A percentile compares a stretch with the other conserved stretches of the same genome.
Evolutionary conservation across 2,797 vertebrate genomes (phyloP).

Genomic region (Setipinna tenuifilis): DNA sequence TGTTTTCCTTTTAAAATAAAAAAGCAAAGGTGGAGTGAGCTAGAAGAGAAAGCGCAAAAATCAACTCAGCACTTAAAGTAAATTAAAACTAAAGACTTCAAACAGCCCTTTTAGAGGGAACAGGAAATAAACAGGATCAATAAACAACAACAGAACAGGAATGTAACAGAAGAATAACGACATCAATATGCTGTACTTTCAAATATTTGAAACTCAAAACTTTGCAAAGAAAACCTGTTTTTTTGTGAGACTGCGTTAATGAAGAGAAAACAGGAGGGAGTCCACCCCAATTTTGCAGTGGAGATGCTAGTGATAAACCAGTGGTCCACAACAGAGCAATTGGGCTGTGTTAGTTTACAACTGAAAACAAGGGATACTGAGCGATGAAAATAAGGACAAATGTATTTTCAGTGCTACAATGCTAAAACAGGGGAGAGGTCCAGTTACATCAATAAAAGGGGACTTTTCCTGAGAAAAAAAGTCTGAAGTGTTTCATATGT

Average conservation of each 20-base stretch:
- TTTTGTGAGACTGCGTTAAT: neutral
- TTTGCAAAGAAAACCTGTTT: neutral
- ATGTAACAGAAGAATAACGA: neutral
- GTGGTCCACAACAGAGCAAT: neutral
- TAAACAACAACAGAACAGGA: conserved; percentile 10
- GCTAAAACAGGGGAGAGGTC: neutral
- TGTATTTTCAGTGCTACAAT: neutral
- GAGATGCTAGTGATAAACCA: neutral
- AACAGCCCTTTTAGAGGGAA: neutral
- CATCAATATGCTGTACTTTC: neutral
- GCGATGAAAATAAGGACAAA: neutral
- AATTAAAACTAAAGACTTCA: neutral
- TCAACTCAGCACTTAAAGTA: neutral
- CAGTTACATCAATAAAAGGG: neutral
- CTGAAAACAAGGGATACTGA: neutral
- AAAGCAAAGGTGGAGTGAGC: no score
- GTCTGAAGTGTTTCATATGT: neutral
- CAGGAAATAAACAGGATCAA: neutral
- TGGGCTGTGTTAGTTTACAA: neutral
- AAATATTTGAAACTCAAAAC: neutral
- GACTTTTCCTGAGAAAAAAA: neutral
- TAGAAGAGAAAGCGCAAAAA: no score
- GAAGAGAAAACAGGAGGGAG: neutral
- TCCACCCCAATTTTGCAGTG: neutral
- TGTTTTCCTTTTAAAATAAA: no score